Base-by-base conservation (phyloP, 2,888 invertebrate species). In the Lepetodrilus schrolli region DNA sequence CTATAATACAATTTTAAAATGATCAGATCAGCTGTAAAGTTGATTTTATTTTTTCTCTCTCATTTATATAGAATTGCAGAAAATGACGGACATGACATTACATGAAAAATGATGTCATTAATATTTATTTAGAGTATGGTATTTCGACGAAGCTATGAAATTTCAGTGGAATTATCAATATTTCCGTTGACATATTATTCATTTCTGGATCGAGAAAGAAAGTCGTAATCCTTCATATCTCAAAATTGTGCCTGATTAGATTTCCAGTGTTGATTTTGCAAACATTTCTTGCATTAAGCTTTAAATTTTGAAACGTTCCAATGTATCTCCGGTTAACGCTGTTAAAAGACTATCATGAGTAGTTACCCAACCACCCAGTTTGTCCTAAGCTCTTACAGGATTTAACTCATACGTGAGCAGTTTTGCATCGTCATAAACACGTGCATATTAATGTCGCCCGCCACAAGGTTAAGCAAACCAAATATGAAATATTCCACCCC, bases 371-470 rank as follows among this genome's bases (percentile, higher is more conserved):
- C 58, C 13, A 26, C 30, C 34, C 58, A 10, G 26, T 34, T n/a
- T 30, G 58, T 58, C 58, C 17, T 23, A 30, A 58, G 34, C 58
- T 58, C 58, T 58, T 58, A 10, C 58, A 58, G 34, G 30, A 26
- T 58, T 58, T 58, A 58, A 58, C 58, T 58, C 34, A 30, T 58
- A 58, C 26, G 58, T 58, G 58, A 58, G 34, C 58, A 58, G 58
- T 30, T 58, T 58, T 58, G 58, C 58, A 58, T 58, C 34, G 26
- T 58, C 58, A 58, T 58, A 58, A 58, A 34, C 58, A 34, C 26
- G 26, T 17, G 34, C 26, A 58, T 58, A 58, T 58, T 34, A 58
- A 58, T 58, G 58, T 30, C 58, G 30, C 58, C 58, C 34, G 26
- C 30, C 7, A 58, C 26, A 10, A 58, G 30, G n/a, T 30, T 30